Percentiles rank a stretch among this genome's conserved stretches.
Conservation (phyloP, 2,113 vertebrate species). For the Ellobius talpinus region DNA sequence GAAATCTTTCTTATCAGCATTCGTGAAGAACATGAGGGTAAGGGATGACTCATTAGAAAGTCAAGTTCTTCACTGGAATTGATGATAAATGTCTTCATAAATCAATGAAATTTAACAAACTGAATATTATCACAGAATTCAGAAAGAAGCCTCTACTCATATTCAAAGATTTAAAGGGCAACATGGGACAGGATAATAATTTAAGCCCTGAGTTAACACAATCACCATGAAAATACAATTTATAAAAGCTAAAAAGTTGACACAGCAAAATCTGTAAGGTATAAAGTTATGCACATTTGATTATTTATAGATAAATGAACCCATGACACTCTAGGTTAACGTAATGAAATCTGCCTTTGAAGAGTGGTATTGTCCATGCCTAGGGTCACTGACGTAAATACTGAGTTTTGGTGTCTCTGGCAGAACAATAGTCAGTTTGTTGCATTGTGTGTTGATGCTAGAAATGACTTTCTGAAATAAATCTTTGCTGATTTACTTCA, state of each 20-base stretch:
- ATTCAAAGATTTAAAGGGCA: slow-evolving; percentile 5
- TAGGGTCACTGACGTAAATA: neutral
- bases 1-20: neutral
- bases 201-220: slow-evolving; percentile 12
- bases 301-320: neutral
- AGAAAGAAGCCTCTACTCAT: neutral
- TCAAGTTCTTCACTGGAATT: neutral
- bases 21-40: neutral
- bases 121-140: slow-evolving; percentile 8
- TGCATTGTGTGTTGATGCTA: neutral
- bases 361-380: neutral
- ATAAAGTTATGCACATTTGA: neutral
- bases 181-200: neutral
- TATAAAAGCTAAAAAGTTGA: neutral
- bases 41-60: neutral
- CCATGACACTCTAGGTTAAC: neutral
- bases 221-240: slow-evolving; percentile 3
- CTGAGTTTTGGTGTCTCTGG: neutral
- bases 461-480: slow-evolving; percentile 61
- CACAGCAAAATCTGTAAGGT: neutral
- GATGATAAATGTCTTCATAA: slow-evolving; percentile 2
- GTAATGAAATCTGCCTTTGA: neutral
- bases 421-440: neutral
- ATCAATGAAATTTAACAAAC: neutral
- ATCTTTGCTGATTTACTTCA: slow-evolving; percentile 31